phyloP scores from a whole-genome alignment of 1,140 invertebrate species.

The Trachelipus rathkii region DNA sequence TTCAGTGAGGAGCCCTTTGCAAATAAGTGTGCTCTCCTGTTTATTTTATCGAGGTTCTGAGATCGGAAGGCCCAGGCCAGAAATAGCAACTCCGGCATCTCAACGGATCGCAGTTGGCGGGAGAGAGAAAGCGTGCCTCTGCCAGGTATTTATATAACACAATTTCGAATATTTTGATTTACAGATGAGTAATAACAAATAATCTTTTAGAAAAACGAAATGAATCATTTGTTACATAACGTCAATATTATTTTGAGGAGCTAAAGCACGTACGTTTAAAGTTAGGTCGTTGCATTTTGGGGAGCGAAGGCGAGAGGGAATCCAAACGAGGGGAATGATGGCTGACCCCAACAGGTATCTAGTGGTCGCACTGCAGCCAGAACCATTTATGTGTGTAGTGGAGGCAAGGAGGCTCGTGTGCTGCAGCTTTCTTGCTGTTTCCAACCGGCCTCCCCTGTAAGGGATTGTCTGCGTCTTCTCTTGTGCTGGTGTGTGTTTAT shows the following conservation, averaged over 20 bases:
- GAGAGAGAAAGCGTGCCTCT: background rate
- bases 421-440: background rate
- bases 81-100: conserved; percentile 10
- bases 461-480: background rate
- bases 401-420: conserved; percentile 6
- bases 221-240: too few species aligned
- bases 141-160: background rate
- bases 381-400: conserved; percentile 2
- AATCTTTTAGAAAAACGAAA: too few species aligned
- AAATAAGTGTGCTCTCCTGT: too few species aligned
- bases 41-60: background rate
- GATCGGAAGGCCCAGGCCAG: background rate
- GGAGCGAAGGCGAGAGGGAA: background rate
- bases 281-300: background rate
- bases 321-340: background rate
- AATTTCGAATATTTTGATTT: too few species aligned
- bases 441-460: background rate
- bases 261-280: too few species aligned
- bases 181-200: too few species aligned
- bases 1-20: too few species aligned
- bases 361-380: conserved; percentile 1
- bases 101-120: background rate
- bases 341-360: conserved; percentile 10
- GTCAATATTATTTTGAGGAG: too few species aligned
- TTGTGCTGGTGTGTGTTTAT: conserved; percentile 6